phyloP scores from a whole-genome alignment of 2,113 vertebrate species.

The Coryphaenoides rupestris region DNA sequence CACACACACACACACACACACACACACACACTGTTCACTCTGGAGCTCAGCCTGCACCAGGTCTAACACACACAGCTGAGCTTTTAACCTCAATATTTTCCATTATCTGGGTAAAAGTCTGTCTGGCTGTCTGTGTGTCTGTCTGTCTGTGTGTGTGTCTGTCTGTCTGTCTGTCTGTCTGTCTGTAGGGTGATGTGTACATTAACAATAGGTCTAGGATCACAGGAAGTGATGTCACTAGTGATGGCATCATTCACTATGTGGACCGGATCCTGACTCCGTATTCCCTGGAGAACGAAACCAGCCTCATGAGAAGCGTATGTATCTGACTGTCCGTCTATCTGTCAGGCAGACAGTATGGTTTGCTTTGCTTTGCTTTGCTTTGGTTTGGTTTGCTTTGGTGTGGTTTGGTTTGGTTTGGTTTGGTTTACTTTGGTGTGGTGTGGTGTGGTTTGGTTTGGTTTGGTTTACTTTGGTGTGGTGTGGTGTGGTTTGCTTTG shows the following conservation, averaged over 20 bases:
- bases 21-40: not conserved
- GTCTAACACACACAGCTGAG: not conserved
- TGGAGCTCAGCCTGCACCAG: too few species aligned
- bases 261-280: slow-evolving; percentile 78
- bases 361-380: too few species aligned
- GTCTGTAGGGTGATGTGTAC: slow-evolving; percentile 79
- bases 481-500: too few species aligned
- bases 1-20: not conserved
- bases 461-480: too few species aligned
- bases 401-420: too few species aligned
- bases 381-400: too few species aligned
- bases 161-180: slow-evolving; percentile 12
- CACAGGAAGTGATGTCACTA: slow-evolving; percentile 70
- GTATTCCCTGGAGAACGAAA: not conserved
- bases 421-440: too few species aligned
- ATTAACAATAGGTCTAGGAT: slow-evolving; percentile 82
- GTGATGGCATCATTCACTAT: slow-evolving; percentile 86
- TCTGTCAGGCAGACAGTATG: not conserved
- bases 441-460: too few species aligned
- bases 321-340: not conserved
- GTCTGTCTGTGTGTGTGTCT: not conserved
- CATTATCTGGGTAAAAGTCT: too few species aligned
- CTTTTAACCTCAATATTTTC: too few species aligned
- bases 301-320: not conserved
- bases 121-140: too few species aligned